Evolutionary conservation across 2,113 vertebrate genomes (phyloP).

Genomic region (Acanthochromis polyacanthus): DNA sequence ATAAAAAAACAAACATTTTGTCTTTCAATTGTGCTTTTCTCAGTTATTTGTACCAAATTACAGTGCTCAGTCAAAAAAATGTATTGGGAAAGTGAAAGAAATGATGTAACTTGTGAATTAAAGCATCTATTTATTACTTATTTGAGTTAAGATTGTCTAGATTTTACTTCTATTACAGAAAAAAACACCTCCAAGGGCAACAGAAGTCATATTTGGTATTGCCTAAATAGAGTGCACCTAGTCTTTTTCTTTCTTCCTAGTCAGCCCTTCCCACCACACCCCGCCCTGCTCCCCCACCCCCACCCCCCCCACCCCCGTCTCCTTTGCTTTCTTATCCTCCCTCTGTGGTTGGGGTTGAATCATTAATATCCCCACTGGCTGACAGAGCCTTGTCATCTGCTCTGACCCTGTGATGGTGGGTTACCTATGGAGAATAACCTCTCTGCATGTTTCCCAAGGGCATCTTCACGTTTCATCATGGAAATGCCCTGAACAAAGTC

Average conservation of each 20-base stretch:
- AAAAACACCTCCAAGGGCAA: no score
- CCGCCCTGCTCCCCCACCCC: background rate
- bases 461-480: conserved; percentile 79
- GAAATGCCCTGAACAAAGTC: conserved; percentile 69
- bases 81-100: no score
- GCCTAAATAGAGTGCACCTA: conserved; percentile 15
- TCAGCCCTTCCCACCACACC: conserved; percentile 8
- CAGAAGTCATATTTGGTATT: background rate
- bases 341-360: conserved; percentile 62
- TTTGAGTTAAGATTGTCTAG: no score
- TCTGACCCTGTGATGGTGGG: conserved; percentile 76
- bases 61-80: no score
- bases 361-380: conserved; percentile 79
- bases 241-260: background rate
- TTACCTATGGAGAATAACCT: conserved; percentile 77
- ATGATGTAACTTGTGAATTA: no score
- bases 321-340: conserved; percentile 46
- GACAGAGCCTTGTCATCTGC: conserved; percentile 78
- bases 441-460: conserved; percentile 75
- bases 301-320: background rate
- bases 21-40: no score
- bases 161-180: no score
- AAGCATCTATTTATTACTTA: no score
- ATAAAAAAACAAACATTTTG: no score
- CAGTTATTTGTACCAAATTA: no score